Conservation (phyloP, 2,888 invertebrate genomes). For the Erebia aethiops region DNA sequence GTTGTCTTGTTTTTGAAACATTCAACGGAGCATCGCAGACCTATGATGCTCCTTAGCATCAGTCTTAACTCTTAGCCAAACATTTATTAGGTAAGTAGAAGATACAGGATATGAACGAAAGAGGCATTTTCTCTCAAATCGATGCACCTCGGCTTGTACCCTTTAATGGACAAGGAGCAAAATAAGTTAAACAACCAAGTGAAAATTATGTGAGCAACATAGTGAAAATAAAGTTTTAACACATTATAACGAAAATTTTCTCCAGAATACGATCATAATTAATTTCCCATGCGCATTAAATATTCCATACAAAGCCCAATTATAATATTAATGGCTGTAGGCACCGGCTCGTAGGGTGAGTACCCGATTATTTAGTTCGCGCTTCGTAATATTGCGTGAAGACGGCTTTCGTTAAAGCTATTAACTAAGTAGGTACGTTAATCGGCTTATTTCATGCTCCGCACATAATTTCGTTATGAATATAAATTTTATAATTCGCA, state of each 20-base stretch:
- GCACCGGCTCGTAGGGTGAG: conserved; percentile 32
- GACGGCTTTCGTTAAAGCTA: conserved; percentile 41
- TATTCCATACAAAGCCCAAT: conserved; percentile 38
- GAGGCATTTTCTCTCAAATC: too few species aligned
- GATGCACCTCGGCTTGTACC: too few species aligned
- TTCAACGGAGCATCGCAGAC: too few species aligned
- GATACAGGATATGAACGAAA: too few species aligned
- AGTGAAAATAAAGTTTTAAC: neutral
- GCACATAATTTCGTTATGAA: conserved; percentile 43
- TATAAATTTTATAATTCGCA: conserved; percentile 43
- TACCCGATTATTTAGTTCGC: conserved; percentile 41
- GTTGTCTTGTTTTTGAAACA: too few species aligned
- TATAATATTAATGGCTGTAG: conserved; percentile 39
- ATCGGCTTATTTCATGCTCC: conserved; percentile 45
- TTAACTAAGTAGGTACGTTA: conserved; percentile 44
- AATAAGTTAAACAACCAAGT: too few species aligned
- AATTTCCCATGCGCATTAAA: conserved; percentile 60
- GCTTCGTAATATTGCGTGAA: conserved; percentile 39
- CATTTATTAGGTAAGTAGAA: too few species aligned
- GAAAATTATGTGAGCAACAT: neutral
- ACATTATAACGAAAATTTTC: neutral
- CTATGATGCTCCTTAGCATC: too few species aligned
- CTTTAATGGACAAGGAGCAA: too few species aligned
- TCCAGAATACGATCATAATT: conserved; percentile 42
- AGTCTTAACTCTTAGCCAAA: too few species aligned